A percentile compares a stretch with the other conserved stretches of the same genome.
phyloP scores from a whole-genome alignment of 35 echinoderm and acorn worm genomes.

The Anneissia japonica region DNA sequence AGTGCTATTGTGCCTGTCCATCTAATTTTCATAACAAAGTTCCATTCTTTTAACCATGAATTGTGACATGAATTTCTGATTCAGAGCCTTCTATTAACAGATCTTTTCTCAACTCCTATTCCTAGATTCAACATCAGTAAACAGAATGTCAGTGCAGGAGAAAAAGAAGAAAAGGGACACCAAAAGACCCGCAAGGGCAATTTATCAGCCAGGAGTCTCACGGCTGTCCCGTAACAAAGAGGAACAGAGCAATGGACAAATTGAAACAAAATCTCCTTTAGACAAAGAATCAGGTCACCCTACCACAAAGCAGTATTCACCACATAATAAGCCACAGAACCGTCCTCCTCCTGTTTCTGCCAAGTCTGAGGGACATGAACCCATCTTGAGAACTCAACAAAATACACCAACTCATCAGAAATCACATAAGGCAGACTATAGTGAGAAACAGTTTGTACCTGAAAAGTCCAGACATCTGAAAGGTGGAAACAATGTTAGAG shows the following conservation, averaged over 20 bases:
- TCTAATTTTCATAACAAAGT: too few relatives aligned
- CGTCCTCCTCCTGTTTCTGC: neutral
- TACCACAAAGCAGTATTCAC: neutral
- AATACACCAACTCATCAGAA: neutral
- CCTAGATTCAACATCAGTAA: neutral
- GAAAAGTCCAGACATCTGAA: neutral
- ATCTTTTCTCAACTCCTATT: too few relatives aligned
- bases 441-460: neutral
- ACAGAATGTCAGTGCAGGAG: neutral
- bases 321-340: neutral
- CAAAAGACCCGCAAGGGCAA: conserved; percentile 11
- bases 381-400: neutral
- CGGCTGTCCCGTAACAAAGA: neutral
- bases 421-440: neutral
- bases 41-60: too few relatives aligned
- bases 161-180: conserved; percentile 6
- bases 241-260: neutral
- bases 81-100: too few relatives aligned
- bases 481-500: neutral
- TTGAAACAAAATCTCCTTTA: neutral
- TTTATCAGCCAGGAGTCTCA: conserved; percentile 23
- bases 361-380: neutral
- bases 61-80: too few relatives aligned
- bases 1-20: too few relatives aligned
- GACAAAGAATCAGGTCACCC: neutral